These are phyloP conservation scores for Carcina quercana DNA, from an alignment of 2,888 invertebrate species.

Conservation along the genomic window DNA sequence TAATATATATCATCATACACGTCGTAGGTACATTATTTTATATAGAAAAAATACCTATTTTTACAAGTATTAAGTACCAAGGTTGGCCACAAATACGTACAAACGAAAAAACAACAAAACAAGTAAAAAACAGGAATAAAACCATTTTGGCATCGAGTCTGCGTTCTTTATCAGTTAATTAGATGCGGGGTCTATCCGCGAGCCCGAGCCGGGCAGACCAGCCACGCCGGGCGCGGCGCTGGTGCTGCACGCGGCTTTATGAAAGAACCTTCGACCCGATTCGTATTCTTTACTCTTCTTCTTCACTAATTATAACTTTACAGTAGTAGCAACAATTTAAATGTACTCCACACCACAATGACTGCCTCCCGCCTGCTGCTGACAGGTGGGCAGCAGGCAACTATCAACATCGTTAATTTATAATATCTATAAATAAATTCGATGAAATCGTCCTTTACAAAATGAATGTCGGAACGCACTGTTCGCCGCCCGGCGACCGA, in stretches of 20 bases:
- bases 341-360: slow-evolving; percentile 65
- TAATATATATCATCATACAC: slow-evolving; percentile 68
- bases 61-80: slow-evolving; percentile 71
- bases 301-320: slow-evolving; percentile 62
- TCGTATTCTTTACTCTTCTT: slow-evolving; percentile 60
- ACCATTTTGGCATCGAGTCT: slow-evolving; percentile 74
- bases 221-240: slow-evolving; percentile 13
- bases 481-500: too few relatives aligned
- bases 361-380: slow-evolving; percentile 54
- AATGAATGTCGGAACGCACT: slow-evolving; percentile 39
- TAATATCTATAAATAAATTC: slow-evolving; percentile 73
- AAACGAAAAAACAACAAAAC: slow-evolving; percentile 71
- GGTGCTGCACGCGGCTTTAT: slow-evolving; percentile 26
- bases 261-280: slow-evolving; percentile 64
- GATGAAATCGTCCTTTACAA: slow-evolving; percentile 70
- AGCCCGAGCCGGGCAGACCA: too few relatives aligned
- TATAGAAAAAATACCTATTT: slow-evolving; percentile 73
- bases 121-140: slow-evolving; percentile 72
- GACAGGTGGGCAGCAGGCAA: too few relatives aligned
- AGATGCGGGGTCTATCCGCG: slow-evolving; percentile 49
- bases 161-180: slow-evolving; percentile 61
- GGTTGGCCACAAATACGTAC: slow-evolving; percentile 72
- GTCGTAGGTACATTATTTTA: slow-evolving; percentile 70
- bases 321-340: slow-evolving; percentile 69
- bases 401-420: slow-evolving; percentile 62